Conservation (phyloP, 2,888 invertebrate species). For the Hirtodrosophila trivittata region DNA sequence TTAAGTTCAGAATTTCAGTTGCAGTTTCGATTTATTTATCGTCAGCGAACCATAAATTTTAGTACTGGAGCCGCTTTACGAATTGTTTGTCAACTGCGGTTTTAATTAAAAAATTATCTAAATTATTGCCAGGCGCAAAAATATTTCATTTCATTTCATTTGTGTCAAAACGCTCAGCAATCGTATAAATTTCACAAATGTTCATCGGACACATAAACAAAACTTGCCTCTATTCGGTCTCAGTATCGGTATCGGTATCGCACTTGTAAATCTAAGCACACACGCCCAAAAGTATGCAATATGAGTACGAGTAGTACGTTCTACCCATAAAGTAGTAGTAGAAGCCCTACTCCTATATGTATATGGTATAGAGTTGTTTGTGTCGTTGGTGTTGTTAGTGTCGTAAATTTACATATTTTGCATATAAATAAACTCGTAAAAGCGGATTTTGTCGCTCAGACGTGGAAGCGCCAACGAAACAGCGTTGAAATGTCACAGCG, state of each 20-base stretch:
- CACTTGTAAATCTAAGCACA: constrained; percentile 72
- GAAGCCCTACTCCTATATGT: constrained; percentile 14
- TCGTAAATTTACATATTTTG: constrained; percentile 78
- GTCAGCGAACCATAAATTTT: constrained; percentile 61
- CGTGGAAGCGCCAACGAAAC: constrained; percentile 39
- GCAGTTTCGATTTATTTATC: constrained; percentile 68
- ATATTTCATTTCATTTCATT: constrained; percentile 43
- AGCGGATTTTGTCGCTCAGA: constrained; percentile 72
- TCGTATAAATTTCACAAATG: constrained; percentile 27
- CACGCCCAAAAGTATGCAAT: constrained; percentile 66
- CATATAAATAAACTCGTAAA: constrained; percentile 74
- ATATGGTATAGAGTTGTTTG: constrained; percentile 11
- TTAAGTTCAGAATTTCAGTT: constrained; percentile 35
- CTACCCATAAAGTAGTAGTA: constrained; percentile 60
- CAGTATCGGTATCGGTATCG: constrained; percentile 28
- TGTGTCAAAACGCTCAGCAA: constrained; percentile 42
- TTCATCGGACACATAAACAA: constrained; percentile 48
- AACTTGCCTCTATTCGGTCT: constrained; percentile 40
- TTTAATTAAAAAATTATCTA: constrained; percentile 78
- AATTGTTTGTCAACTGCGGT: constrained; percentile 64
- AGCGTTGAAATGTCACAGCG: constrained; percentile 68
- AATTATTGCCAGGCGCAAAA: constrained; percentile 56
- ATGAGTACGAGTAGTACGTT: not conserved
- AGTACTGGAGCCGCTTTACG: constrained; percentile 10
- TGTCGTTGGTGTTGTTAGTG: constrained; percentile 21